A percentile compares a stretch with the other conserved stretches of the same genome.
Conservation (phyloP, 1,140 invertebrate species). For the Conus betulinus region DNA sequence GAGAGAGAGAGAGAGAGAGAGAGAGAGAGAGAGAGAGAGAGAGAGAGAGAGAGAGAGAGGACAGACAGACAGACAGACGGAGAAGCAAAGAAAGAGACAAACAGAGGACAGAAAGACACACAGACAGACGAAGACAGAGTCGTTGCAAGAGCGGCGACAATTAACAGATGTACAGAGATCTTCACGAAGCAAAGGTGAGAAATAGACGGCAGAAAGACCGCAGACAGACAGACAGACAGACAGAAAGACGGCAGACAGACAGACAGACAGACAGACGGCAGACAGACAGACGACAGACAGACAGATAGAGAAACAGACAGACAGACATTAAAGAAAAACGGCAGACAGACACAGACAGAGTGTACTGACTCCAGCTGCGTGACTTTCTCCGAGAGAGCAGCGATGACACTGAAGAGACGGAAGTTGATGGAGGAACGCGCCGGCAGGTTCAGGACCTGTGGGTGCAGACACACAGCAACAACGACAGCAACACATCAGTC, state of each 20-base stretch:
- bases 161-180: too few species aligned
- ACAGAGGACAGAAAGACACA: neutral
- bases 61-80: too few species aligned
- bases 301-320: neutral
- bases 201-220: neutral
- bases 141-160: too few species aligned
- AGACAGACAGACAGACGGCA: constrained; percentile 7
- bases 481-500: too few species aligned
- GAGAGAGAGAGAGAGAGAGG: constrained; percentile 30
- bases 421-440: constrained; percentile 70
- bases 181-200: too few species aligned
- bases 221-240: constrained; percentile 23
- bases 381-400: constrained; percentile 74
- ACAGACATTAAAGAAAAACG: too few species aligned
- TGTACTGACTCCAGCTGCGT: constrained; percentile 72
- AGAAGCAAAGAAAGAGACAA: neutral
- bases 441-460: constrained; percentile 68
- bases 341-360: neutral
- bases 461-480: neutral
- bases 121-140: neutral
- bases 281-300: constrained; percentile 12
- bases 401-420: constrained; percentile 68
- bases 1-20: constrained; percentile 31
- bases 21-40: constrained; percentile 28
- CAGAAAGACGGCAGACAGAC: neutral